These are phyloP conservation scores for Apoda limacodes DNA, from an alignment of 2,888 invertebrate genomes.

Conservation along the genomic window DNA sequence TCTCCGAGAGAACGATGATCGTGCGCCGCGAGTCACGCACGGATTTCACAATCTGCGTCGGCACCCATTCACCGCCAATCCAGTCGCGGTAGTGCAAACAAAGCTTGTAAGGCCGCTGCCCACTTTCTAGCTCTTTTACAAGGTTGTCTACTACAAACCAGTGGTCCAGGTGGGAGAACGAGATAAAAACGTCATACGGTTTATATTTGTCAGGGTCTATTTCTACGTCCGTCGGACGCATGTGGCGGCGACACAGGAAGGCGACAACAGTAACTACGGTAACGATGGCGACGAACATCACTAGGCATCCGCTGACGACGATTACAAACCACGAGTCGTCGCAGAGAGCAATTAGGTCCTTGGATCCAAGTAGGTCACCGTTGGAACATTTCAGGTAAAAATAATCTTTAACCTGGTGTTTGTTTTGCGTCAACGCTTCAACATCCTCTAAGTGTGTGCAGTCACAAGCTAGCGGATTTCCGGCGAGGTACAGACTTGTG, in stretches of 20 bases:
- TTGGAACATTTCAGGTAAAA: no score
- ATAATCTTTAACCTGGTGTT: no score
- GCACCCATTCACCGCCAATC: constrained; percentile 6
- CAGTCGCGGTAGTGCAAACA: constrained; percentile 8
- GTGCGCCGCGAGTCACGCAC: constrained; percentile 3
- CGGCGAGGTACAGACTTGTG: no score
- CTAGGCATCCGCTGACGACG: no score
- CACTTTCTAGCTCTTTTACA: constrained; percentile 4
- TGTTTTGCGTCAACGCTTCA: no score
- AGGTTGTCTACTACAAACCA: constrained; percentile 1
- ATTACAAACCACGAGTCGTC: no score
- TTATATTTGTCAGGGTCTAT: constrained; percentile 1
- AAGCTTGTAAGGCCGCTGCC: constrained; percentile 3
- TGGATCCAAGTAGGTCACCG: no score
- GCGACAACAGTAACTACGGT: background rate
- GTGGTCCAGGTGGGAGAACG: constrained; percentile 7
- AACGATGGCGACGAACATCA: no score
- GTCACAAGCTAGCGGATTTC: no score
- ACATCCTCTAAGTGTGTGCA: no score
- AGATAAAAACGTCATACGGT: constrained; percentile 7
- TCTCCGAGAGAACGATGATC: constrained; percentile 6
- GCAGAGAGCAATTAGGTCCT: no score
- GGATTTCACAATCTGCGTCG: constrained; percentile 6
- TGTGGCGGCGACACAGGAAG: constrained; percentile 1
- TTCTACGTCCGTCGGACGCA: constrained; percentile 4